Percentiles rank a stretch among this genome's conserved stretches.
phyloP scores from a whole-genome alignment of 2,113 vertebrate genomes.

The Pachypanchax playfairii region DNA sequence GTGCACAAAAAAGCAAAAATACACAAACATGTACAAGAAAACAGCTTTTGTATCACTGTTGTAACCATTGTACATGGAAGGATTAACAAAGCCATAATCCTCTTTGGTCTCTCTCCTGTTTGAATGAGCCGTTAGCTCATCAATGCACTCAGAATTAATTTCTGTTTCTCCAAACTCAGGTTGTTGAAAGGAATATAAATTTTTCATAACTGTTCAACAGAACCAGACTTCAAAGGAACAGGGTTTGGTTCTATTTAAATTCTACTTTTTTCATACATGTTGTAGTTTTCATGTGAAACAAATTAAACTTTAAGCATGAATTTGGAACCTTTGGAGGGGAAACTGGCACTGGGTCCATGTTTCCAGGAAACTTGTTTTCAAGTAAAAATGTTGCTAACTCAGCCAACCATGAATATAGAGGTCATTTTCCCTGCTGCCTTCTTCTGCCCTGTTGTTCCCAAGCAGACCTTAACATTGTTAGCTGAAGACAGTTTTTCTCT shows the following conservation, averaged over 20 bases:
- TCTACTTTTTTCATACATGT: not conserved
- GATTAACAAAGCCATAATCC: too few species aligned
- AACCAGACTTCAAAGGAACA: not conserved
- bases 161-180: too few species aligned
- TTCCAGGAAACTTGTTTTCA: conserved; percentile 16
- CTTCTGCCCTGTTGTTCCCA: conserved; percentile 24
- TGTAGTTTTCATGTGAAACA: not conserved
- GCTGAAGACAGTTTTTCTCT: conserved; percentile 40
- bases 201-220: too few species aligned
- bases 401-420: conserved; percentile 8
- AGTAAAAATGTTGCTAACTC: conserved; percentile 4
- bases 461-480: conserved; percentile 46
- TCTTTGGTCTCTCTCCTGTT: too few species aligned
- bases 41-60: too few species aligned
- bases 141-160: too few species aligned
- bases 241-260: not conserved
- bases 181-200: too few species aligned
- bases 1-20: too few species aligned
- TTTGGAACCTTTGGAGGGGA: not conserved
- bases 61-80: too few species aligned
- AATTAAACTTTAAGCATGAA: not conserved
- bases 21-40: too few species aligned
- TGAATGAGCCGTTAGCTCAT: too few species aligned
- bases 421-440: conserved; percentile 24
- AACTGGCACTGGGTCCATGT: not conserved